Conservation (phyloP, 2,888 invertebrate species). For the Apodemia mormo region DNA sequence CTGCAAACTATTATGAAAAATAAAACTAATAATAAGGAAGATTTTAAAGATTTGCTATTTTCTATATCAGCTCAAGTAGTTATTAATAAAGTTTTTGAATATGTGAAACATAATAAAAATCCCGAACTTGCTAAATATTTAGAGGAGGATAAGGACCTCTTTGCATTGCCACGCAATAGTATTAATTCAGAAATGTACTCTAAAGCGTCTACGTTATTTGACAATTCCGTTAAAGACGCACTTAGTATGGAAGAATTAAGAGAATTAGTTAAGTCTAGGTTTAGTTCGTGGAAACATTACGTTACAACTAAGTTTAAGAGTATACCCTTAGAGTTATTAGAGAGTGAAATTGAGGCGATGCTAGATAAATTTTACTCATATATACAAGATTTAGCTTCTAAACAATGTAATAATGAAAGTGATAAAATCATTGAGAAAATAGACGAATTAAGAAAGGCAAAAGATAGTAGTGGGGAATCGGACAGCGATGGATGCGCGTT, state of each 20-base stretch:
- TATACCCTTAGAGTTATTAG: slow-evolving; percentile 60
- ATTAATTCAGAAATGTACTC: slow-evolving; percentile 59
- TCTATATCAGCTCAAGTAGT: slow-evolving; percentile 69
- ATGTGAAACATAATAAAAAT: slow-evolving; percentile 61
- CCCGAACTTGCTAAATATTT: slow-evolving; percentile 60
- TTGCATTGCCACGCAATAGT: slow-evolving; percentile 52
- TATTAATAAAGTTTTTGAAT: slow-evolving; percentile 68
- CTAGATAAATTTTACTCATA: slow-evolving; percentile 66
- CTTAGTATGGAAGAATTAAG: slow-evolving; percentile 64
- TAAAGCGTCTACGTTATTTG: slow-evolving; percentile 60
- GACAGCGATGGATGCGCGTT: slow-evolving; percentile 50
- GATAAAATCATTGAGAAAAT: slow-evolving; percentile 60
- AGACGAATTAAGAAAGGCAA: slow-evolving; percentile 53
- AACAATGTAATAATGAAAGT: slow-evolving; percentile 50
- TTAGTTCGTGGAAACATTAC: slow-evolving; percentile 65
- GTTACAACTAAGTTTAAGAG: slow-evolving; percentile 60
- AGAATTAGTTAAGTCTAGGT: slow-evolving; percentile 57
- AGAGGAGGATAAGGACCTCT: slow-evolving; percentile 57
- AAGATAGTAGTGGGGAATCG: slow-evolving; percentile 43
- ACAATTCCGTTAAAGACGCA: slow-evolving; percentile 67
- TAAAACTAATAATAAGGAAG: slow-evolving; percentile 55
- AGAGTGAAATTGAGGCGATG: slow-evolving; percentile 65
- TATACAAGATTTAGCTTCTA: slow-evolving; percentile 61
- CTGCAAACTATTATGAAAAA: slow-evolving; percentile 55
- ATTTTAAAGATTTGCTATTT: slow-evolving; percentile 63